Conservation (phyloP, 2,888 invertebrate genomes). For the Pyrgus malvae region DNA sequence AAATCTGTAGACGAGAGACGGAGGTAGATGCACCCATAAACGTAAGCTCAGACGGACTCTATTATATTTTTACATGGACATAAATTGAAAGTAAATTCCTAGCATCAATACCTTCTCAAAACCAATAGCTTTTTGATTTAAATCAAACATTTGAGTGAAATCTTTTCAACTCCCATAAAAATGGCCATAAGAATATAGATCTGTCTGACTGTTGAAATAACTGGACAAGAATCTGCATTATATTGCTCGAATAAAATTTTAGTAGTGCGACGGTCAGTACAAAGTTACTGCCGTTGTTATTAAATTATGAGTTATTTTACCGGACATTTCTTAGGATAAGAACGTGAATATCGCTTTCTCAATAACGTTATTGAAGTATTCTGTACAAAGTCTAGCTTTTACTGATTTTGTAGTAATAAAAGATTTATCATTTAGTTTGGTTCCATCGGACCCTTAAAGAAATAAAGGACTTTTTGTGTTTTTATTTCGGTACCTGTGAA, state of each 20-base stretch:
- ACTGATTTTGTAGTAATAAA: background rate
- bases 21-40: slow-evolving; percentile 42
- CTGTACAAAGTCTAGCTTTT: slow-evolving; percentile 17
- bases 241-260: slow-evolving; percentile 23
- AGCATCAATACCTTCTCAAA: slow-evolving; percentile 27
- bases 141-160: slow-evolving; percentile 30
- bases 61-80: slow-evolving; percentile 38
- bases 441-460: too few relatives aligned
- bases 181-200: slow-evolving; percentile 21
- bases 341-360: slow-evolving; percentile 16
- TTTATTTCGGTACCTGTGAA: background rate
- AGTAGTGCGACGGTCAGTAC: slow-evolving; percentile 23
- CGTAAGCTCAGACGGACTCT: slow-evolving; percentile 35
- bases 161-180: slow-evolving; percentile 26
- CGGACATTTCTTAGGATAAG: slow-evolving; percentile 14
- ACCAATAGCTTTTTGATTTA: slow-evolving; percentile 32
- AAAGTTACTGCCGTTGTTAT: slow-evolving; percentile 20
- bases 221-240: slow-evolving; percentile 24
- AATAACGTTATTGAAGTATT: slow-evolving; percentile 17
- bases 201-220: slow-evolving; percentile 18
- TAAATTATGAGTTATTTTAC: slow-evolving; percentile 24
- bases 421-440: background rate
- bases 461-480: too few relatives aligned
- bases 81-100: slow-evolving; percentile 36
- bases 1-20: slow-evolving; percentile 35